Base-by-base conservation (phyloP, 2,113 vertebrate genomes). In the Platycercus adscitus region DNA sequence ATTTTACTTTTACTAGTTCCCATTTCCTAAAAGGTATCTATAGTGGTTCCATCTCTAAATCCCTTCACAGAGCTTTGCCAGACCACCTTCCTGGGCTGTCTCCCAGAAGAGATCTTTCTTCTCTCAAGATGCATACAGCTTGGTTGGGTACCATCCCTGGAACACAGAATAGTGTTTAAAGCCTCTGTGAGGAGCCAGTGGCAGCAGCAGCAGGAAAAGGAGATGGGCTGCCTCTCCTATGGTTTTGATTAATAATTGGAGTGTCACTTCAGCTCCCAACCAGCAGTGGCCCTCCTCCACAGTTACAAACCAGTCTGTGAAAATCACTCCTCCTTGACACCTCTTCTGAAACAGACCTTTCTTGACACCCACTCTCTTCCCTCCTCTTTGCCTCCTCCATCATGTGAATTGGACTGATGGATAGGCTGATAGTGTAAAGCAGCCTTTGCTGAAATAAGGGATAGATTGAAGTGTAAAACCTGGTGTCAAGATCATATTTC, bases 401-500 rank as follows among this genome's bases (percentile, higher is more conserved):
- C 88, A 71, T 24, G 63, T 52, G 50, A 86, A 91, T 77, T 78
- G 64, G 53, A 49, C 41, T 90, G 85, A 83, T 72, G 77, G 76
- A 87, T 31, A 87, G 76, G 43, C 50, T 64, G 60, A 43, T 84
- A 41, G 88, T 71, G 46, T 43, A 94, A 86, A 93, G 53, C 56
- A 86, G 50, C 21, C 39, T 81, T 52, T 73, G 52, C 63, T 85
- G 89, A 94, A 96, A 81, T 58, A 94, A 64, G 43, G 46, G 47
- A 41, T 47, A 80, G 58, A 88, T 9, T 17, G 37, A 95, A 71
- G 70, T 83, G 44, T 83, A 82, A 89, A 91, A 81, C 64, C 66
- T 81, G 80, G 17, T 65, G 75, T 83, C 69, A 73, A 58, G 46
- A 75, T 80, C 64, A 23, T 86, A 91, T 86, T 96, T 97, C 76